Percentiles rank a stretch among this genome's conserved stretches.
phyloP scores from a whole-genome alignment of 1,140 invertebrate species.

The Procambarus virginalis region DNA sequence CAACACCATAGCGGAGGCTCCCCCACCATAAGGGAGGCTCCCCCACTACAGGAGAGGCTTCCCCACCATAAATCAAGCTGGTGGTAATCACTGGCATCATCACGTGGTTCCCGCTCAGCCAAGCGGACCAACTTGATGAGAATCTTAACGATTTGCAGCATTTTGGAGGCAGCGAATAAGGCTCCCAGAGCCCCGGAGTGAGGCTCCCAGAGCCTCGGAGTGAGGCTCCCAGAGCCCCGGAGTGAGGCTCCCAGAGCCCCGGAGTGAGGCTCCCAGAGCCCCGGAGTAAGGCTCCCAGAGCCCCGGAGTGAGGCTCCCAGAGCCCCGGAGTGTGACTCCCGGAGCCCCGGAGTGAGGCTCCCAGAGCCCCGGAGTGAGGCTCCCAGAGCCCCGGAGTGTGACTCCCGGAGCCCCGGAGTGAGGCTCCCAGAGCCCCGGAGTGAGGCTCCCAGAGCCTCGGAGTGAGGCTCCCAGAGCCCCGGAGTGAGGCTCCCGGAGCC shows the following conservation, averaged over 20 bases:
- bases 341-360: neutral
- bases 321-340: neutral
- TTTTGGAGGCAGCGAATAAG: neutral
- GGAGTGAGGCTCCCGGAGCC: neutral
- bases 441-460: neutral
- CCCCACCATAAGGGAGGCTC: no score
- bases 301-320: neutral
- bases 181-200: no score
- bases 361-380: no score
- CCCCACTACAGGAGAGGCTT: no score
- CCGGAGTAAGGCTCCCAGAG: neutral
- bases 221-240: no score
- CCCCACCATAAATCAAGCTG: neutral
- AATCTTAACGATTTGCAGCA: constrained; percentile 7
- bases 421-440: no score
- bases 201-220: neutral
- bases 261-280: neutral
- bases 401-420: neutral
- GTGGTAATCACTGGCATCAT: neutral
- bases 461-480: neutral
- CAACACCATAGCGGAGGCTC: neutral
- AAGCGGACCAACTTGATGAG: constrained; percentile 3
- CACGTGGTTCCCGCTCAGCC: neutral
- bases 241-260: neutral
- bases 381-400: no score